Evolutionary conservation across 2,113 vertebrate species (phyloP).

Genomic region (Prinia subflava): DNA sequence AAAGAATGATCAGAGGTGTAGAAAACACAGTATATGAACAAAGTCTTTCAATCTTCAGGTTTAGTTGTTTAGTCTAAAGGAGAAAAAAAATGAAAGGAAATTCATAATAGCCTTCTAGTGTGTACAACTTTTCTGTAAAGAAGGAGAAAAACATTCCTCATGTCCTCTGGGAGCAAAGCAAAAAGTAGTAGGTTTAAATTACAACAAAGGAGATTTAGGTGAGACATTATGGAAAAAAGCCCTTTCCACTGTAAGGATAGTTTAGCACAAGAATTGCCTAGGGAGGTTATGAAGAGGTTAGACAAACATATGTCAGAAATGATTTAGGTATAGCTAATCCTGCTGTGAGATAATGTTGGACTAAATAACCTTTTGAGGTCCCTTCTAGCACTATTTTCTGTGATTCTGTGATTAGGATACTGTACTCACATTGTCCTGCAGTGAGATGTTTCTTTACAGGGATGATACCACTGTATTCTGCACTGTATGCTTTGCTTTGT

Average conservation of each 20-base stretch:
- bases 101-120: conserved; percentile 13
- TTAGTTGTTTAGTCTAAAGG: conserved; percentile 41
- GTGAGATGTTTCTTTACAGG: not conserved
- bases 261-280: conserved; percentile 62
- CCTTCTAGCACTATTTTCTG: conserved; percentile 40
- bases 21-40: not conserved
- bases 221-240: conserved; percentile 52
- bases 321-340: conserved; percentile 58
- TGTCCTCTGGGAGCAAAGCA: conserved; percentile 33
- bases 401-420: conserved; percentile 24
- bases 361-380: conserved; percentile 57
- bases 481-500: not conserved
- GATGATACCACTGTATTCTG: not conserved
- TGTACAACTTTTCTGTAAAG: conserved; percentile 27
- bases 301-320: conserved; percentile 68
- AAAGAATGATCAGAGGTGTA: conserved; percentile 10
- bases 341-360: conserved; percentile 54
- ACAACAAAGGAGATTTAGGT: conserved; percentile 62
- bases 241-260: conserved; percentile 59
- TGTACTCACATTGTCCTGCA: not conserved
- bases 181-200: conserved; percentile 55
- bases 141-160: conserved; percentile 43
- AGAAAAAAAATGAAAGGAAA: not conserved
- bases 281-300: conserved; percentile 68
- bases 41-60: conserved; percentile 35